Evolutionary conservation across 2,113 vertebrate species (phyloP), one percentile per base, ranked within the genome.

Genomic region (Psilopsiagon aymara): DNA sequence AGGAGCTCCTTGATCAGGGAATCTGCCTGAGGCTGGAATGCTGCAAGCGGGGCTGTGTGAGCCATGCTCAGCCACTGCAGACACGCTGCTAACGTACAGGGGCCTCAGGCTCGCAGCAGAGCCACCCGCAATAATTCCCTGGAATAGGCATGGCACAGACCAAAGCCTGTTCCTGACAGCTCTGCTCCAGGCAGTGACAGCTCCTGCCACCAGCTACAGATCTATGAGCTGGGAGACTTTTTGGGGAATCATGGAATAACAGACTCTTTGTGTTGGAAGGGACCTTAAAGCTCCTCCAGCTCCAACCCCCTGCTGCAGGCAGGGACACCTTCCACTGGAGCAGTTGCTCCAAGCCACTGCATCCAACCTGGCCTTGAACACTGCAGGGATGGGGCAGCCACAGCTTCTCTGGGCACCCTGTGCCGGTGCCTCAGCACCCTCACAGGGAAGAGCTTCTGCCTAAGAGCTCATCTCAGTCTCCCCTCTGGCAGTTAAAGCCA

Each of bases 81-180:
- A 37, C 31, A 17, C 1, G 1, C 70, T 85, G 60, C 82, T 35
- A 31, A 31, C 2, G 3, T 0, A 1, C 31, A 73, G 68, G 13
- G 37, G 13, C 55, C 55, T 70, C 17, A 1, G 59, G 47, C 59
- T 81, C 46, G 31, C 52, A 21, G 35, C 70, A 79, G 51, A 84
- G 66, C 66, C 1, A 1, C 51, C 39, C 3, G 1, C 41, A 55
- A 24, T 67, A 62, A 62, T 15, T 81, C 19, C 28, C 51, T 15
- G 8, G 55, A 80, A 53, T 21, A 63, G 24, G 31, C n/a, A 90
- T 0, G 0, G 53, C 35, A 67, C 68, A 77, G 60, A 43, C 47
- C 3, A 4, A 73, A 94, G 31, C 25, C 69, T 64, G 4, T 24
- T 88, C 29, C 88, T 16, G 49, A 85, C 73, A 83, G 53, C 51